Conservation (phyloP, 1,140 invertebrate species). For the Drosophila paulistorum region DNA sequence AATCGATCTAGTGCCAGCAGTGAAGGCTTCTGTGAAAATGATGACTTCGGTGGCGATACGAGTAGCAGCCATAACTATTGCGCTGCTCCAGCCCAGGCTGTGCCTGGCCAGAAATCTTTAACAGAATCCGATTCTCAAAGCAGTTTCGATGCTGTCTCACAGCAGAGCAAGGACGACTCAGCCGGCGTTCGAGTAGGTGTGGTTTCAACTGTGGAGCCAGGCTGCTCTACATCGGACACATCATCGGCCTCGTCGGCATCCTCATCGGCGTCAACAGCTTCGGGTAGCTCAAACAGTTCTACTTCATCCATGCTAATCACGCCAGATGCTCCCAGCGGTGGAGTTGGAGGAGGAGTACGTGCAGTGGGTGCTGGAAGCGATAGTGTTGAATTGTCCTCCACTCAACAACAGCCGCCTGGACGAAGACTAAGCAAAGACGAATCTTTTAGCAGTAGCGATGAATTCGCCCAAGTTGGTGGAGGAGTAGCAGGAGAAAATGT, state of each 20-base stretch:
- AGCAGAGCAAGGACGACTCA: conserved; percentile 59
- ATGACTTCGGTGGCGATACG: conserved; percentile 87
- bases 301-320: conserved; percentile 74
- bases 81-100: conserved; percentile 41
- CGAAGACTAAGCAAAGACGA: conserved; percentile 87
- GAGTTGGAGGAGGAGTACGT: conserved; percentile 21
- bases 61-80: conserved; percentile 80
- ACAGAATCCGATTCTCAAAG: conserved; percentile 74
- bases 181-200: conserved; percentile 27
- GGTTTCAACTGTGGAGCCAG: conserved; percentile 46
- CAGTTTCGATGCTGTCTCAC: conserved; percentile 67
- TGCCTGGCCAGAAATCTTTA: conserved; percentile 55
- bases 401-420: conserved; percentile 27
- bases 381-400: not conserved
- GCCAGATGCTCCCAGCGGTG: conserved; percentile 32
- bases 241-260: conserved; percentile 71
- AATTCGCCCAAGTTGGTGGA: conserved; percentile 48
- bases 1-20: conserved; percentile 96
- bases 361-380: not conserved
- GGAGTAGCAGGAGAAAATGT: conserved; percentile 16
- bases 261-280: conserved; percentile 65
- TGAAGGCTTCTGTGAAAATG: conserved; percentile 97
- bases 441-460: conserved; percentile 83
- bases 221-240: conserved; percentile 68
- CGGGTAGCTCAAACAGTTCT: conserved; percentile 74